These are phyloP conservation scores for Xenus cinereus DNA, from an alignment of 2,113 vertebrate species.

Conservation along the genomic window DNA sequence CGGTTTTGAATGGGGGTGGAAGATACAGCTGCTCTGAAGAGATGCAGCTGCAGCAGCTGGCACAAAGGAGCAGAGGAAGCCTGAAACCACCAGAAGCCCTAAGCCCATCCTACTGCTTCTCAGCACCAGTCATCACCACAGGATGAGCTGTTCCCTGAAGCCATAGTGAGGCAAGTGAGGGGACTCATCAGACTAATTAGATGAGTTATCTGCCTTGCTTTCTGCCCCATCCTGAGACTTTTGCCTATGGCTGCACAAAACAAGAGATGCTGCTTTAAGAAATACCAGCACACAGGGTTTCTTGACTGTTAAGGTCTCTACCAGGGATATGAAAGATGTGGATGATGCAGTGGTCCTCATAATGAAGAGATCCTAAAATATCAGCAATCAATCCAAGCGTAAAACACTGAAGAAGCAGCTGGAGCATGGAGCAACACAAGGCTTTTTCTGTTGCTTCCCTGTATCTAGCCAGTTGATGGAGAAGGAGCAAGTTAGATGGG, in stretches of 20 bases:
- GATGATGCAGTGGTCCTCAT: background rate
- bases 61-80: background rate
- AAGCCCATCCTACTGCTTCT: background rate
- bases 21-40: conserved; percentile 26
- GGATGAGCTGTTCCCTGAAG: background rate
- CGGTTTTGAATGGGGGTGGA: background rate
- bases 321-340: background rate
- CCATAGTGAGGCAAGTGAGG: background rate
- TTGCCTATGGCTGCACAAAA: background rate
- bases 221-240: background rate
- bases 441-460: background rate
- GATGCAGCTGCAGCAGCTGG: conserved; percentile 50
- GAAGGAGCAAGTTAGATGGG: background rate
- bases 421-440: background rate
- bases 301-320: background rate
- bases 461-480: background rate
- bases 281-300: background rate
- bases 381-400: background rate
- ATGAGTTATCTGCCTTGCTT: background rate
- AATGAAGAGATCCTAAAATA: background rate
- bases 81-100: background rate
- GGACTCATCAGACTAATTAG: background rate
- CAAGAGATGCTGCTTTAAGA: background rate
- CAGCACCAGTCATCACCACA: background rate
- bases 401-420: background rate